Evolutionary conservation across 2,888 invertebrate species (phyloP), one percentile per base, ranked within the genome.

Genomic region (Rhagophthalmus giganteus): DNA sequence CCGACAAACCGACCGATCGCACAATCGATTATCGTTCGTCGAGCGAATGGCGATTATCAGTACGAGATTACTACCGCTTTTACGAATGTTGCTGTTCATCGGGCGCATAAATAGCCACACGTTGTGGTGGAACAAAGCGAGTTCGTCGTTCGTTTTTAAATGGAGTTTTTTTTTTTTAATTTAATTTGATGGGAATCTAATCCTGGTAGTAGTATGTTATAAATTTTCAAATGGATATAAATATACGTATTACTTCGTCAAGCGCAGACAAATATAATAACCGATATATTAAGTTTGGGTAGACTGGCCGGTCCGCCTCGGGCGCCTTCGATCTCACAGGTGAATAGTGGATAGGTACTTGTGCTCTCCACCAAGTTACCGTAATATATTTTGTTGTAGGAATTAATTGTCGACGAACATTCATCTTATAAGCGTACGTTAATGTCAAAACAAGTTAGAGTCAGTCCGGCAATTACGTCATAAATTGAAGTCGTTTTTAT

Each of bases 321-420:
- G 63, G 67, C 67, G 60, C 68, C 69, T 69, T 67, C 66, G 69
- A 66, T 65, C 54, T 63, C 59, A 64, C 69, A 71, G 71, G 71
- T 71, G 71, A 69, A 66, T 62, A 63, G 58, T 58, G 49, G 58
- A 28, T 27, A 9, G 33, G 54, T n/a, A n/a, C n/a, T n/a, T n/a
- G n/a, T n/a, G n/a, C n/a, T n/a, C 58, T 58, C 52, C 56, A 62
- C 66, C 66, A 67, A 66, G 66, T 62, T 64, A 60, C 58, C 57
- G 63, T 68, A 68, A 70, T 70, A 69, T 67, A 68, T 69, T 69
- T 69, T 60, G 67, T 66, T 60, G 67, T 66, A 59, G 66, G 62
- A 69, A 71, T 70, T 71, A 71, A 71, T 71, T 71, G 70, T 71
- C 66, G 65, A 59, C 59, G 62, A 61, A 62, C 66, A 65, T 71